These are phyloP conservation scores for Octomys mimax DNA, from an alignment of 2,797 vertebrate genomes.

Conservation along the genomic window DNA sequence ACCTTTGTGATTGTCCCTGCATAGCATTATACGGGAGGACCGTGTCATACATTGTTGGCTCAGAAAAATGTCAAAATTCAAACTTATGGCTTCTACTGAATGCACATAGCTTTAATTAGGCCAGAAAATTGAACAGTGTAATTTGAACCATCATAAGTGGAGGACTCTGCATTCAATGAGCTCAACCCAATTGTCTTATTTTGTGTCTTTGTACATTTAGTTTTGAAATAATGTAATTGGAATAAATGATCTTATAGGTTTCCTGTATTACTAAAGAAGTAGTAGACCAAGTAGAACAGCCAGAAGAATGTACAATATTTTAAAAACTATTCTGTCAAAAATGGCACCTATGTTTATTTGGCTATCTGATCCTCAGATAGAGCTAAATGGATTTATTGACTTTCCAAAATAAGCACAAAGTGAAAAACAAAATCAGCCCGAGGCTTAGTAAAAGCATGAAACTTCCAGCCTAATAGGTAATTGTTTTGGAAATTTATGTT, in stretches of 20 bases:
- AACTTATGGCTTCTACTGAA: background rate
- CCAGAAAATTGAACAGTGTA: background rate
- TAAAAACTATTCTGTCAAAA: conserved; percentile 66
- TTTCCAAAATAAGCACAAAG: conserved; percentile 73
- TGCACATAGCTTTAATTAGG: background rate
- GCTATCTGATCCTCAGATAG: conserved; percentile 41
- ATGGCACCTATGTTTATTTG: conserved; percentile 66
- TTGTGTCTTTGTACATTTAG: conserved; percentile 19
- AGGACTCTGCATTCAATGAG: background rate
- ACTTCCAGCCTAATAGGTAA: conserved; percentile 68
- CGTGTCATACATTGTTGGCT: too few relatives aligned
- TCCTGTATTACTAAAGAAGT: conserved; percentile 30
- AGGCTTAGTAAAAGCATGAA: conserved; percentile 60
- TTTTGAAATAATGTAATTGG: conserved; percentile 48
- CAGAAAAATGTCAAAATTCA: background rate
- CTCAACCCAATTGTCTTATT: background rate
- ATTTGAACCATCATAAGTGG: background rate
- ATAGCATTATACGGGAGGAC: too few relatives aligned
- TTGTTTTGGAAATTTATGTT: conserved; percentile 79
- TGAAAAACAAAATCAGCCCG: conserved; percentile 11
- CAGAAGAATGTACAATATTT: conserved; percentile 41
- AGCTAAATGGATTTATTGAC: conserved; percentile 65
- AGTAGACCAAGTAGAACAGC: background rate
- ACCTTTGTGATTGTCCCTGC: background rate
- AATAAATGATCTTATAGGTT: background rate